Evolutionary conservation across 2,797 vertebrate species (phyloP), one percentile per base, ranked within the genome.

Genomic region (Erpetoichthys calabaricus): DNA sequence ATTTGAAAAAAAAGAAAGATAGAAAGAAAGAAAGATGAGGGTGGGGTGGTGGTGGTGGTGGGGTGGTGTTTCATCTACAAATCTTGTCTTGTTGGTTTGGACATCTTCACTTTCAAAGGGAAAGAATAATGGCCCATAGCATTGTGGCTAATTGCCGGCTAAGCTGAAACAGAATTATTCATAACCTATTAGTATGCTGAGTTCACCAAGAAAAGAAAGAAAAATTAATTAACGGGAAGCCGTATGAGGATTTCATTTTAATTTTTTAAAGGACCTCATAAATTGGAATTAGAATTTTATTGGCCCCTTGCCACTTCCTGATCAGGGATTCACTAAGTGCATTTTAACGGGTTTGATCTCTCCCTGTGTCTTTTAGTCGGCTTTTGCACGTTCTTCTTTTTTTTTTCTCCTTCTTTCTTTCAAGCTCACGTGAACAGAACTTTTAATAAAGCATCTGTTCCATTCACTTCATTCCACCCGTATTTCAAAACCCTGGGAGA

Each of bases 111-210:
- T 62, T 61, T 54, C 58, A 52, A 57, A 68, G 70, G 70, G 62
- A 65, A 67, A 78, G 73, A 80, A 75, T 70, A 72, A 77, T 71
- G 75, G 82, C 86, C 80, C 62, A 63, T 73, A 75, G 81, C 75
- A 58, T 76, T 62, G 75, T 73, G 70, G 80, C 79, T 85, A 83
- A 81, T 82, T 82, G 79, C 72, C 66, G 46, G 76, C 80, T 82
- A 80, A 79, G 79, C 77, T 79, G 77, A 86, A 84, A 81, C 76
- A 76, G 81, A 84, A 87, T 86, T 84, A 88, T 86, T 88, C 83
- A 86, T 86, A 83, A 81, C 73, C 75, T 80, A 84, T 86, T 84
- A 86, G 80, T 72, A 74, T 77, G 77, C 78, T 76, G 76, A 75
- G 80, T 82, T 85, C 77, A 77, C 65, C 65, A 64, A 72, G 66